These are phyloP conservation scores for Digitonthophagus gazella DNA, from an alignment of 2,888 invertebrate genomes.

Conservation along the genomic window DNA sequence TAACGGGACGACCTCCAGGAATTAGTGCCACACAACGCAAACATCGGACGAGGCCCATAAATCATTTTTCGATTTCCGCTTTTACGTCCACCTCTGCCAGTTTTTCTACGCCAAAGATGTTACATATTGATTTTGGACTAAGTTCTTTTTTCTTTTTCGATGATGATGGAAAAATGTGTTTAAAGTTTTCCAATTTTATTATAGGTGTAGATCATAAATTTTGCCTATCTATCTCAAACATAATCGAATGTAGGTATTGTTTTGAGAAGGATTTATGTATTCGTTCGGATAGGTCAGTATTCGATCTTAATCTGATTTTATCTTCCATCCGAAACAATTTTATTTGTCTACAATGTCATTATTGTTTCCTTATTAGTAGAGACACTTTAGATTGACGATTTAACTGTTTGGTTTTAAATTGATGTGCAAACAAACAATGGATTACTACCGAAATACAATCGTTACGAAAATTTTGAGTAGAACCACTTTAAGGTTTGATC, in stretches of 20 bases:
- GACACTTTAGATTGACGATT: background rate
- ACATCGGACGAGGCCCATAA: background rate
- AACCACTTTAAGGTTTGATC: background rate
- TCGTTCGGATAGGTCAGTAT: background rate
- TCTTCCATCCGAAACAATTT: background rate
- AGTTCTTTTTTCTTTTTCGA: too few species aligned
- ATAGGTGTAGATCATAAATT: background rate
- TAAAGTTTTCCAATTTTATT: background rate
- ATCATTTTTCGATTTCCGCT: background rate
- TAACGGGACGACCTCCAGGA: conserved; percentile 6
- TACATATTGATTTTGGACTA: background rate
- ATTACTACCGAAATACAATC: too few species aligned
- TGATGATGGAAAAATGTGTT: too few species aligned
- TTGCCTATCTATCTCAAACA: background rate
- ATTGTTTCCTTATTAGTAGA: background rate
- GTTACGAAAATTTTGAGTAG: too few species aligned
- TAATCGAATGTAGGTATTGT: background rate
- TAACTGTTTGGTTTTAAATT: background rate
- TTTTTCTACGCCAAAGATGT: background rate
- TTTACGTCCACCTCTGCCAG: background rate
- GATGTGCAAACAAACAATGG: background rate
- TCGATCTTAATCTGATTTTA: background rate
- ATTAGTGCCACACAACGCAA: background rate
- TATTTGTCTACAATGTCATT: background rate
- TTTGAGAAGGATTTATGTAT: background rate